phyloP scores from a whole-genome alignment of 2,797 vertebrate genomes.

The Gila robusta region DNA sequence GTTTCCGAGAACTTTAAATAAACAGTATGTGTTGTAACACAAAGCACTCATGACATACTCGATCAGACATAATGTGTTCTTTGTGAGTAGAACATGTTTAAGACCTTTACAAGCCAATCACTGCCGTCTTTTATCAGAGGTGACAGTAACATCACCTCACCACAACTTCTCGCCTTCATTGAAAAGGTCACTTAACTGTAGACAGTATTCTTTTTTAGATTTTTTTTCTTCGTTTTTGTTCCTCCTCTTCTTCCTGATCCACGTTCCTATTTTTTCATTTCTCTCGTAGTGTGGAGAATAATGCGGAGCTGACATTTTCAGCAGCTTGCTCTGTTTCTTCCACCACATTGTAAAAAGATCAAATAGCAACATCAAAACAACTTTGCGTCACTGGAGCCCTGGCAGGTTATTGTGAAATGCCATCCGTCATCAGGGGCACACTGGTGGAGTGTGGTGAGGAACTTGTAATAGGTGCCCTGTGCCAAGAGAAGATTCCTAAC shows the following conservation, averaged over 20 bases:
- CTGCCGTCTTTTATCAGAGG: conserved; percentile 35
- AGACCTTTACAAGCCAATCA: conserved; percentile 19
- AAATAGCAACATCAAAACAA: conserved; percentile 55
- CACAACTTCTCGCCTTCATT: conserved; percentile 37
- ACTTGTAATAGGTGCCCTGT: conserved; percentile 18
- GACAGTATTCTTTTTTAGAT: not conserved
- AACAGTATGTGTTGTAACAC: not conserved
- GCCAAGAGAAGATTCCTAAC: conserved; percentile 24
- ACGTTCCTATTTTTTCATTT: conserved; percentile 21
- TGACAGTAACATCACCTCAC: conserved; percentile 34
- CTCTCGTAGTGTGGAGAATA: conserved; percentile 16
- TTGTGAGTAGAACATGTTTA: conserved; percentile 10
- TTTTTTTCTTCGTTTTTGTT: not conserved
- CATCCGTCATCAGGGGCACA: conserved; percentile 36
- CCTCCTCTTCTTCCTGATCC: not conserved
- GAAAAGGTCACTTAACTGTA: conserved; percentile 45
- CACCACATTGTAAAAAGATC: conserved; percentile 50
- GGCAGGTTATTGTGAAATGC: conserved; percentile 51
- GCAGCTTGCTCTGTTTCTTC: conserved; percentile 47
- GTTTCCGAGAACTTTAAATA: not conserved
- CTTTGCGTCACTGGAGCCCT: conserved; percentile 34
- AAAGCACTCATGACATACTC: not conserved
- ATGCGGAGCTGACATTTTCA: conserved; percentile 48
- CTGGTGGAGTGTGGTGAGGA: conserved; percentile 36
- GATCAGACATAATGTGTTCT: conserved; percentile 30